Conservation (phyloP, 2,113 vertebrate genomes). For the Gorsachius goisagi region DNA sequence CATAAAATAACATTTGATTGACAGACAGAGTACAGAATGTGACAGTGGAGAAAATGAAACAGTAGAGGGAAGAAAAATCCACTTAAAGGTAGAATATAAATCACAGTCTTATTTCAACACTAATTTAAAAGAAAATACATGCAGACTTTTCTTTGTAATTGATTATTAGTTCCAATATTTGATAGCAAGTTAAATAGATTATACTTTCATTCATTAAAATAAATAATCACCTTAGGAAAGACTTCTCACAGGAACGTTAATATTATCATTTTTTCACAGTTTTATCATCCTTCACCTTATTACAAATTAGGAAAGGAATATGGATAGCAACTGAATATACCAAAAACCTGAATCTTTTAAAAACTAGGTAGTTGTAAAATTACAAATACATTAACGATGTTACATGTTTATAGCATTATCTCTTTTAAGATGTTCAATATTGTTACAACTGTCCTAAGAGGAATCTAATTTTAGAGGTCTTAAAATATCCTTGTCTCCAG, state of each 20-base stretch:
- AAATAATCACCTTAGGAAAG: background rate
- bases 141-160: background rate
- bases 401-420: background rate
- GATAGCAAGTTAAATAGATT: background rate
- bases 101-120: background rate
- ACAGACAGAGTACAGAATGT: rapidly evolving
- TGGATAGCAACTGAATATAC: background rate
- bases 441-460: background rate
- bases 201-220: background rate
- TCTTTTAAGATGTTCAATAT: background rate
- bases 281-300: background rate
- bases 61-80: rapidly evolving
- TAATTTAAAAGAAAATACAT: background rate
- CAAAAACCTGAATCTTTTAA: background rate
- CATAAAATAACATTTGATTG: background rate
- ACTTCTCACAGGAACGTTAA: rapidly evolving
- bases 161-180: background rate
- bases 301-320: background rate
- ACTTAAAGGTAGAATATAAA: background rate
- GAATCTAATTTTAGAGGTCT: background rate
- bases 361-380: background rate
- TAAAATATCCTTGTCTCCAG: background rate
- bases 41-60: background rate
- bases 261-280: background rate
- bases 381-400: background rate